Percentiles rank a stretch among this genome's conserved stretches.
These are phyloP conservation scores for Stegophylla sp. DNA, from an alignment of 2,888 invertebrate species.

Conservation along the genomic window DNA sequence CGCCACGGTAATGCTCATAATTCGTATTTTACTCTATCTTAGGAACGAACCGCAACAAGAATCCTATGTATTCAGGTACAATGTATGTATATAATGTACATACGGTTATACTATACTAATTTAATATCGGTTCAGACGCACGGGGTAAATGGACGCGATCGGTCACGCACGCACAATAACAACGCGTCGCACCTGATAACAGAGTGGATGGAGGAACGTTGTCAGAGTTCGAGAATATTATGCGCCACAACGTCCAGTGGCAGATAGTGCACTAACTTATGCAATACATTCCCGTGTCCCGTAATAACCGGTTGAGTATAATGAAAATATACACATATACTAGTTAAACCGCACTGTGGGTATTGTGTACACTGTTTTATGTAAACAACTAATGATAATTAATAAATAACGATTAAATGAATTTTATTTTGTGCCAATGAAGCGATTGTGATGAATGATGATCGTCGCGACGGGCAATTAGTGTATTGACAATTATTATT, in stretches of 20 bases:
- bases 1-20: constrained; percentile 55
- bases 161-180: constrained; percentile 57
- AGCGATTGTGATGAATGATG: too few relatives aligned
- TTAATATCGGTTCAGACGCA: constrained; percentile 18
- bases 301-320: neutral
- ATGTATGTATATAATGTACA: neutral
- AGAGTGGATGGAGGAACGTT: constrained; percentile 22
- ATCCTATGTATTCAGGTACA: neutral
- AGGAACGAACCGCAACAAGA: neutral
- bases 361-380: neutral
- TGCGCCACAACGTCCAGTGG: neutral
- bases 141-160: constrained; percentile 58
- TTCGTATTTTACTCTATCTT: neutral
- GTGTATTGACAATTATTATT: neutral
- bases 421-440: too few relatives aligned
- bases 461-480: neutral
- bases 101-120: constrained; percentile 1
- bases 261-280: constrained; percentile 2
- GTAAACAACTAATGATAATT: too few relatives aligned
- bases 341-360: too few relatives aligned
- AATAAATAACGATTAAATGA: too few relatives aligned
- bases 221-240: neutral
- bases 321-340: neutral
- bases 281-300: neutral
- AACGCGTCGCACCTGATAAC: constrained; percentile 54